phyloP scores from a whole-genome alignment of 2,797 vertebrate genomes.

The Crax fasciolata region DNA sequence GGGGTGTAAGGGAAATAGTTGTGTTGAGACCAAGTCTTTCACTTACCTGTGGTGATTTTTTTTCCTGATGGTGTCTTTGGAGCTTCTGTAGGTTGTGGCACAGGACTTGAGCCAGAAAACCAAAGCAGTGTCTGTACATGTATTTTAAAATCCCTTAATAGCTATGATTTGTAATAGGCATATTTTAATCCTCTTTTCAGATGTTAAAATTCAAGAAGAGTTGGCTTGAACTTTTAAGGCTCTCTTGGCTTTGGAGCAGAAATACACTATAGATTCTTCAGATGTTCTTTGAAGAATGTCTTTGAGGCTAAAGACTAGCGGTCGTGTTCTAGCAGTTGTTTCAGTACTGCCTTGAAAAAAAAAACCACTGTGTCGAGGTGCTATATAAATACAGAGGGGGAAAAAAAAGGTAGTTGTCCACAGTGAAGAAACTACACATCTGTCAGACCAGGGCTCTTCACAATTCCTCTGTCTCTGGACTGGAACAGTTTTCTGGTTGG shows the following conservation, averaged over 20 bases:
- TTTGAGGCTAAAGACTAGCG: not conserved
- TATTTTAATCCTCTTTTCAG: not conserved
- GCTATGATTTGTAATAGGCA: not conserved
- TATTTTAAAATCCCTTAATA: not conserved
- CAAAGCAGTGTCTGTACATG: not conserved
- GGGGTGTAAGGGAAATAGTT: not conserved
- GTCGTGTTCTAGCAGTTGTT: not conserved
- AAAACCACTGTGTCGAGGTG: not conserved
- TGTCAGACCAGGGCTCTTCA: not conserved
- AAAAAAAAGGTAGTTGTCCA: rapidly evolving
- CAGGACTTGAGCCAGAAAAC: not conserved
- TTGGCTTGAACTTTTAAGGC: not conserved
- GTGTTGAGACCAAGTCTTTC: not conserved
- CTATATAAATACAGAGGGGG: not conserved
- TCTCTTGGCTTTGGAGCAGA: not conserved
- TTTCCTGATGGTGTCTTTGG: not conserved
- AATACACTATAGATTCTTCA: not conserved
- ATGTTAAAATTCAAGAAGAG: not conserved
- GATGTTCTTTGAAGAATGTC: not conserved
- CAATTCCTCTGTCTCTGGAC: not conserved
- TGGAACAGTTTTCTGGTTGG: not conserved
- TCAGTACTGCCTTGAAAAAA: not conserved
- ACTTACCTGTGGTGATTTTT: not conserved
- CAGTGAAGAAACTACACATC: not conserved
- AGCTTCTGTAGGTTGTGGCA: not conserved